Evolutionary conservation across 2,113 vertebrate genomes (phyloP), one percentile per base, ranked within the genome.

Genomic region (Columbina picui): DNA sequence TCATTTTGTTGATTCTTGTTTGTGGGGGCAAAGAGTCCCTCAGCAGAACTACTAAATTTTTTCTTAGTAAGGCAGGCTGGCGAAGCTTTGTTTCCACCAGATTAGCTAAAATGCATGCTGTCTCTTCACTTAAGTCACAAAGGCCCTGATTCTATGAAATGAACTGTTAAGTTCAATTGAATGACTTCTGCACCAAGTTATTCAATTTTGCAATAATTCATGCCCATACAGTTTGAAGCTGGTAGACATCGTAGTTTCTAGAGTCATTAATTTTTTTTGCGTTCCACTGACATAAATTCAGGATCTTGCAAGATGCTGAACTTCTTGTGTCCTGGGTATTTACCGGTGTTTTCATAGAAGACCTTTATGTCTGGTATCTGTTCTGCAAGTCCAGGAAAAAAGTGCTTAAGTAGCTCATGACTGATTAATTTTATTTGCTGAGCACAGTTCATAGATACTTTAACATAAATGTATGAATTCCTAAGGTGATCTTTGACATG

Each of bases 21-120:
- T 97, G 90, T 93, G 38, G 74, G 52, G 79, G 8, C 52, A 47
- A 67, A 61, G 55, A 39, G 29, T 80, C 74, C 67, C 86, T 84
- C 67, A 89, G 79, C 92, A 97, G 65, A 91, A 17, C 61, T 85
- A 38, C 57, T 97, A 78, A 97, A 96, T 96, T 84, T 94, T 96
- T 95, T 96, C 95, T 93, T 89, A 93, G 78, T 56, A 61, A 43
- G 59, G 55, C 82, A 93, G 36, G 18, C 68, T 89, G 82, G 25
- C 38, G 65, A 96, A 77, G 67, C 69, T 97, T 97, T 91, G 20
- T 96, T 97, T 97, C 86, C 70, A 92, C 81, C 67, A 97, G 56
- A 95, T 90, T 94, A 89, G 63, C 79, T 96, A 81, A 97, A 96
- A 93, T 85, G 74, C 41, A 30, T 4, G n/a, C 83, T 90, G 86